Evolutionary conservation across 2,113 vertebrate species (phyloP), one percentile per base, ranked within the genome.

Genomic region (Salminus brasiliensis): DNA sequence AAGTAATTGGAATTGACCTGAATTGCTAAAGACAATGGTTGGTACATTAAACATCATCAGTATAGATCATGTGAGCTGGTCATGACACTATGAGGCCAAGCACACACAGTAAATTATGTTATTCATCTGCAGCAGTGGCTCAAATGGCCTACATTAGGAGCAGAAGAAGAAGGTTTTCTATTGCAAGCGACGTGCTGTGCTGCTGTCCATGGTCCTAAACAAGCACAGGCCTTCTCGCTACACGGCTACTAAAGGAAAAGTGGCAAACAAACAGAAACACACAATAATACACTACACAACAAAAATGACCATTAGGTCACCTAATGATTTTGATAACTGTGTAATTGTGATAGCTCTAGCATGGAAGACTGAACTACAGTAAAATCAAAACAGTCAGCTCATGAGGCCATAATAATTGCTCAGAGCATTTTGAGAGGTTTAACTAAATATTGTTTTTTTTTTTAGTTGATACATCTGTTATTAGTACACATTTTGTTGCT

Each of bases 191-290:
- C 47, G 6, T 18, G 12, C 1, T 5, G 47, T 49, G 18, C 18
- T 12, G 59, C 71, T 79, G 68, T 79, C 65, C 71, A 69, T 18
- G 65, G 77, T 80, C 7, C 72, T 63, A 53, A 70, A 30, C 23
- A 2, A 6, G 55, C 55, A 60, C 55, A 27, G 25, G 25, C 29
- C 32, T 21, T 67, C 53, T 15, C 5, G n/a, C 49, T 25, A 36
- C 12, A 4, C 11, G 13, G 55, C 25, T 6, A 59, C 12, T 5
- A 9, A 9, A 16, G 45, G 45, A 47, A 16, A 18, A 2, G 15
- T 16, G 5, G 5, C 13, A 16, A 16, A 18, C 3, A 47, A 18
- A 12, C 45, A 18, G 1, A 16, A 1, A 9, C 3, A 16, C 9
- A 9, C 1, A 1, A 9, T 47, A 15, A 47, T 5, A 16, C 12